Evolutionary conservation across 2,797 vertebrate species (phyloP).

Genomic region (Petrocephalus sullivani): DNA sequence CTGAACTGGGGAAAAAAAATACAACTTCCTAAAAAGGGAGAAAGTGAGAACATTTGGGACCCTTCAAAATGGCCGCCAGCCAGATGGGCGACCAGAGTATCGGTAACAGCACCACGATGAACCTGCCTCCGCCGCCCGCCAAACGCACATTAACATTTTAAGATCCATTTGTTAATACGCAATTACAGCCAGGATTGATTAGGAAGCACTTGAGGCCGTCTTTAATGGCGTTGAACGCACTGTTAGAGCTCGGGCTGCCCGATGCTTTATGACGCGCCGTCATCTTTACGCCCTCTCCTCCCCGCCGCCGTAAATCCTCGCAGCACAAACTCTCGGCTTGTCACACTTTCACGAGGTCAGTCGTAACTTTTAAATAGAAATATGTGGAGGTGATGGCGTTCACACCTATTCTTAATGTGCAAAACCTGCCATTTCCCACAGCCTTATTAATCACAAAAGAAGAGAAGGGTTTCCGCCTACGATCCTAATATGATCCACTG

Average conservation of each 20-base stretch:
- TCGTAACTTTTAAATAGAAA: constrained; percentile 14
- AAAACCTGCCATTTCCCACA: constrained; percentile 10
- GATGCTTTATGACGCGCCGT: constrained; percentile 28
- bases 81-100: not conserved
- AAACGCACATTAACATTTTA: constrained; percentile 38
- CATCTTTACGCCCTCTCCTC: constrained; percentile 19
- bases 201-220: constrained; percentile 33
- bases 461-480: not conserved
- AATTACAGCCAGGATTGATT: constrained; percentile 40
- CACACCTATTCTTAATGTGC: constrained; percentile 3
- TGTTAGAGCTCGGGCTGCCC: constrained; percentile 30
- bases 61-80: not conserved
- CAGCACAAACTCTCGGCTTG: constrained; percentile 4
- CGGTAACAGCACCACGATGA: constrained; percentile 22
- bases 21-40: not conserved
- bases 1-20: not conserved
- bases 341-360: not conserved
- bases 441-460: not conserved
- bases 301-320: not conserved
- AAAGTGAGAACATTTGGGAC: not conserved
- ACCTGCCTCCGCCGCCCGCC: constrained; percentile 19
- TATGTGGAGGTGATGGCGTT: constrained; percentile 2
- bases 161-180: constrained; percentile 43
- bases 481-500: not conserved
- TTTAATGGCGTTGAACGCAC: constrained; percentile 32